These are phyloP conservation scores for Drosophila subobscura DNA, from an alignment of 1,140 invertebrate genomes.

Conservation along the genomic window DNA sequence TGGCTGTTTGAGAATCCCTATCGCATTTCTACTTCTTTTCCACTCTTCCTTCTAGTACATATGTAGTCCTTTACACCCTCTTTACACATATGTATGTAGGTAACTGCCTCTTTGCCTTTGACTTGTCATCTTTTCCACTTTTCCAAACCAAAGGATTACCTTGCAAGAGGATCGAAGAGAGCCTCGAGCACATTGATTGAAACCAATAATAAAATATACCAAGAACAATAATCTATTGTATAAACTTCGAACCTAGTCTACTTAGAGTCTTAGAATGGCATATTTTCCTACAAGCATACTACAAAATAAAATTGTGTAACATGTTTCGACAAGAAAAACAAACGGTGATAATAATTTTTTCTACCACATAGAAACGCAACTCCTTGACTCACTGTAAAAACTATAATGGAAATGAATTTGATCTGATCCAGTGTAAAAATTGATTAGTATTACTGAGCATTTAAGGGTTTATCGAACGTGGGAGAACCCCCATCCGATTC, in stretches of 20 bases:
- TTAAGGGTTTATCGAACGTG: conserved; percentile 35
- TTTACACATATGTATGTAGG: conserved; percentile 9
- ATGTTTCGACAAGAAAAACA: conserved; percentile 48
- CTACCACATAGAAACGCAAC: conserved; percentile 45
- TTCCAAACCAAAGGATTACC: conserved; percentile 41
- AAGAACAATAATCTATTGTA: conserved; percentile 82
- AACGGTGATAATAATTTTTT: conserved; percentile 72
- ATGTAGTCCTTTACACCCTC: conserved; percentile 6
- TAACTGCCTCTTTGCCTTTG: conserved; percentile 58
- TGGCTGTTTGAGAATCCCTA: conserved; percentile 49
- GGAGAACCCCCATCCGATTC: conserved; percentile 60
- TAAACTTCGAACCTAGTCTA: conserved; percentile 75
- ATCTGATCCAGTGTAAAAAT: conserved; percentile 38
- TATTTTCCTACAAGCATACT: conserved; percentile 77
- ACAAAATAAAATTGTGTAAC: conserved; percentile 35
- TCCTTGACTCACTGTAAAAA: conserved; percentile 67
- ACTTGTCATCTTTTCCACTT: conserved; percentile 44
- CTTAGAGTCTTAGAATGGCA: conserved; percentile 74
- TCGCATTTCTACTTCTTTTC: conserved; percentile 7
- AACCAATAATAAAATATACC: conserved; percentile 73
- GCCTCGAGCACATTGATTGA: conserved; percentile 48
- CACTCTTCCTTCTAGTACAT: conserved; percentile 1
- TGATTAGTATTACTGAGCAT: conserved; percentile 56
- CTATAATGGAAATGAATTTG: conserved; percentile 29
- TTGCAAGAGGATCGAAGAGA: conserved; percentile 16